phyloP scores from a whole-genome alignment of 2,888 invertebrate genomes.

The Tenthredo mesomela region DNA sequence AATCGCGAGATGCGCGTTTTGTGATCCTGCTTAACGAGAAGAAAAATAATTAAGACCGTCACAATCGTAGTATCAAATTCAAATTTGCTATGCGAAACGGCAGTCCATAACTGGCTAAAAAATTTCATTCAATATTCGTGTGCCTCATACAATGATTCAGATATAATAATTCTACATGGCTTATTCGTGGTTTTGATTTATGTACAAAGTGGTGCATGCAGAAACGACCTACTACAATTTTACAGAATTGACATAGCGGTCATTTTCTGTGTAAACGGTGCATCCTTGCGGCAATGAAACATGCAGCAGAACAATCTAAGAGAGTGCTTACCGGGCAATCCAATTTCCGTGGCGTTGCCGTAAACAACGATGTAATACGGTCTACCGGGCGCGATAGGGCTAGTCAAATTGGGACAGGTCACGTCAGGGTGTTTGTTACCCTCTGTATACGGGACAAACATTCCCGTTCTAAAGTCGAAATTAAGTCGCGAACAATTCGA shows the following conservation, averaged over 20 bases:
- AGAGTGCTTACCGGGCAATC: constrained; percentile 41
- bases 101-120: neutral
- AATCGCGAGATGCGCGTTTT: constrained; percentile 39
- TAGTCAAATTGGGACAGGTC: constrained; percentile 46
- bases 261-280: constrained; percentile 20
- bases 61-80: constrained; percentile 27
- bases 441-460: neutral
- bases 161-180: neutral
- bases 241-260: neutral
- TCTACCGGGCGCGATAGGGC: constrained; percentile 36
- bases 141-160: neutral
- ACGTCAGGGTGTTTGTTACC: constrained; percentile 40
- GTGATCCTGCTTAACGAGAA: constrained; percentile 14
- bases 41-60: neutral
- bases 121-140: neutral
- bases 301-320: constrained; percentile 37
- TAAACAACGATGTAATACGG: constrained; percentile 39
- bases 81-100: neutral
- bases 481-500: neutral
- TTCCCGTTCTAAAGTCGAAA: neutral
- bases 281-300: constrained; percentile 33
- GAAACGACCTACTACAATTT: neutral
- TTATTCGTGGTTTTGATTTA: neutral
- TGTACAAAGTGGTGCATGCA: no score
- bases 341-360: constrained; percentile 40